Evolutionary conservation across 2,797 vertebrate species (phyloP).

Genomic region (Coccyzus lansbergi): DNA sequence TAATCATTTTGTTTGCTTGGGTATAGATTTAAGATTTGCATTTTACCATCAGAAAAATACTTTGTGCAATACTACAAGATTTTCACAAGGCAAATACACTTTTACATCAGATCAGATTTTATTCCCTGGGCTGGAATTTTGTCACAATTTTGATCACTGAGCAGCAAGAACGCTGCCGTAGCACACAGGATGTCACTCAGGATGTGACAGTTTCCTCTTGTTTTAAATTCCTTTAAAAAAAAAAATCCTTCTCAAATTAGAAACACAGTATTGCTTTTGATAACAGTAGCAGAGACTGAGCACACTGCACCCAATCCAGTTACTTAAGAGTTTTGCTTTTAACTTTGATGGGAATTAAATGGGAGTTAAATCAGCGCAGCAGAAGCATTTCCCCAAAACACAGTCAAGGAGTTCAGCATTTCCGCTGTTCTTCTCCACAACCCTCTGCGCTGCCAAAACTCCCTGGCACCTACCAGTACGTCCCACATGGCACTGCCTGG

Average conservation of each 20-base stretch:
- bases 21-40: constrained; percentile 76
- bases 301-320: background rate
- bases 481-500: fast-evolving
- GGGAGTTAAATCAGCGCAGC: background rate
- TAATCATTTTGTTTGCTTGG: constrained; percentile 76
- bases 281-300: background rate
- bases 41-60: constrained; percentile 76
- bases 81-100: constrained; percentile 76
- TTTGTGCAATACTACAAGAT: constrained; percentile 64
- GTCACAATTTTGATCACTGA: constrained; percentile 76
- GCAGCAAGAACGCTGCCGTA: constrained; percentile 62
- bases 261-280: constrained; percentile 44
- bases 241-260: constrained; percentile 53
- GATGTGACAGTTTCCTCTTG: constrained; percentile 78
- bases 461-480: fast-evolving
- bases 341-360: background rate
- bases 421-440: background rate
- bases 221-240: constrained; percentile 58
- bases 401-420: background rate
- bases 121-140: constrained; percentile 76
- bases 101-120: constrained; percentile 78
- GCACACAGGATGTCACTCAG: constrained; percentile 81
- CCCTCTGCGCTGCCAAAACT: background rate
- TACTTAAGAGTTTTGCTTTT: background rate
- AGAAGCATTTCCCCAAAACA: background rate